Conservation (phyloP, 2,113 vertebrate species). For the human region GRCh38 chr5:72720001-72720500, state of each 20-base stretch:
- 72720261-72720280: background rate
- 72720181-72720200: fast-evolving
- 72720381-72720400: background rate
- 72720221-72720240: background rate
- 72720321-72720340: background rate
- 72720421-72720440: background rate
- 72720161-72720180: too few relatives aligned
- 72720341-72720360: background rate
- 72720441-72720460: background rate
- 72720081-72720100: too few relatives aligned
- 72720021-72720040: too few relatives aligned
- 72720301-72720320: background rate
- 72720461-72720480: background rate
- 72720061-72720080: too few relatives aligned
- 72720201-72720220: background rate
- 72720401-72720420: background rate
- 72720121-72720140: too few relatives aligned
- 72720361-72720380: background rate
- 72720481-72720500: background rate
- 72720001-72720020: fast-evolving
- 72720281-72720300: background rate
- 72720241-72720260: background rate
- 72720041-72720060: too few relatives aligned
- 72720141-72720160: too few relatives aligned
- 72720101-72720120: too few relatives aligned